These are phyloP conservation scores for Apus apus DNA, from an alignment of 2,113 vertebrate species.

Conservation along the genomic window DNA sequence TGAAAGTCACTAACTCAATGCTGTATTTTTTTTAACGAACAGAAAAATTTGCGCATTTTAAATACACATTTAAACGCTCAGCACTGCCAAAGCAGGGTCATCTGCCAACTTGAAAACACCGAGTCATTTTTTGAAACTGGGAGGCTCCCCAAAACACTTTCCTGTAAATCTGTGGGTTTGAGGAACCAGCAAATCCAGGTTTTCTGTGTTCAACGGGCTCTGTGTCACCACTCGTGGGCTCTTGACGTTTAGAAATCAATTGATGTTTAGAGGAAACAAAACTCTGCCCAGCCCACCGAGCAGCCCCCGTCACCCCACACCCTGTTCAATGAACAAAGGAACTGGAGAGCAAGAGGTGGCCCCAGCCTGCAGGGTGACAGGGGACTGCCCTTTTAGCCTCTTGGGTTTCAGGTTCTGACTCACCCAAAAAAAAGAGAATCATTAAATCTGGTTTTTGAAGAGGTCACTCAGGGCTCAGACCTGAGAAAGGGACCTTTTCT, in stretches of 20 bases:
- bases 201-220: neutral
- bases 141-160: neutral
- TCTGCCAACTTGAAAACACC: neutral
- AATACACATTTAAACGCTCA: neutral
- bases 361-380: fast-evolving
- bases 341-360: neutral
- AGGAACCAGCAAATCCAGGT: neutral
- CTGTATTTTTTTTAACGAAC: neutral
- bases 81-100: neutral
- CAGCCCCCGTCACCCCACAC: neutral
- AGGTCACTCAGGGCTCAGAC: neutral
- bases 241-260: neutral
- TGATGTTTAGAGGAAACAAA: neutral
- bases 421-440: neutral
- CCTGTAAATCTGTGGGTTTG: neutral
- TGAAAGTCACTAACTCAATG: neutral
- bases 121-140: neutral
- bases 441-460: neutral
- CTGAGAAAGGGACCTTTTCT: neutral
- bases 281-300: neutral
- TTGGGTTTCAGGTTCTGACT: neutral
- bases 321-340: neutral
- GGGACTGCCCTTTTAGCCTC: neutral
- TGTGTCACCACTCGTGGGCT: neutral
- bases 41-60: neutral